Evolutionary conservation across 2,888 invertebrate species (phyloP).

Genomic region (Agrochola litura): DNA sequence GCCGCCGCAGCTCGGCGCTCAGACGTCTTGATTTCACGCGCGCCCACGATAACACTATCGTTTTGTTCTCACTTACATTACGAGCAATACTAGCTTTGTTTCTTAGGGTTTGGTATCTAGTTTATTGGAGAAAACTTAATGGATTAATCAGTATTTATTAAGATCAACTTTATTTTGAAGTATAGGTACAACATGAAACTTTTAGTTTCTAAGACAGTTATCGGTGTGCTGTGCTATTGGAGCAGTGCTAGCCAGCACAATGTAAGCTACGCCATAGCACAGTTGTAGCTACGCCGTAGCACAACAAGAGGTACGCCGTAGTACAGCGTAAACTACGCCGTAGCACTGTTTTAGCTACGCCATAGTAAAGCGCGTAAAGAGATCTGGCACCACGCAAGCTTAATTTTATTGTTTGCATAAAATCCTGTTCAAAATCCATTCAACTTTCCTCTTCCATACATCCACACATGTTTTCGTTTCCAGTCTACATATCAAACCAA

Average conservation of each 20-base stretch:
- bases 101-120: neutral
- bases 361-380: neutral
- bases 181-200: neutral
- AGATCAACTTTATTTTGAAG: neutral
- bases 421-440: neutral
- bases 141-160: neutral
- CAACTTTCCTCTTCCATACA: neutral
- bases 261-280: neutral
- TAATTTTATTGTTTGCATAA: neutral
- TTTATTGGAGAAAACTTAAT: neutral
- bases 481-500: constrained; percentile 42
- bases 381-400: neutral
- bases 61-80: constrained; percentile 48
- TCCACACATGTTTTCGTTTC: neutral
- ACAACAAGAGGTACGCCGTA: neutral
- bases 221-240: neutral
- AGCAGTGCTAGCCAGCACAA: neutral
- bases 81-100: constrained; percentile 17
- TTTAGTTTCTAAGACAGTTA: neutral
- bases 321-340: neutral
- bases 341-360: neutral
- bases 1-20: constrained; percentile 42
- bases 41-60: constrained; percentile 50
- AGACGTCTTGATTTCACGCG: constrained; percentile 56
- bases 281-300: neutral